These are phyloP conservation scores for Oreochromis grahami DNA, from an alignment of 2,797 vertebrate genomes.

Conservation along the genomic window DNA sequence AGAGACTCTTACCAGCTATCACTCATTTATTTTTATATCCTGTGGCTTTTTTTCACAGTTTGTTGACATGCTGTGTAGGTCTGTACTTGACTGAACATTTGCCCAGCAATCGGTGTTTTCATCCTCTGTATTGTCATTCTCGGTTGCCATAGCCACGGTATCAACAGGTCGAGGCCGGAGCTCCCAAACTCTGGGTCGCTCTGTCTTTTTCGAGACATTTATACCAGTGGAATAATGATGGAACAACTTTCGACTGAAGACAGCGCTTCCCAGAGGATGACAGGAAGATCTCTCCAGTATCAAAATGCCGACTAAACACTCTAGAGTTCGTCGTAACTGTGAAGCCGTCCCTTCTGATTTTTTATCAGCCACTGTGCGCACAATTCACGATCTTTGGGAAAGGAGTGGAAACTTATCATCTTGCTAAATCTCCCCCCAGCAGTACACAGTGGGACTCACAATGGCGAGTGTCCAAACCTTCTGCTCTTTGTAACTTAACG, in stretches of 20 bases:
- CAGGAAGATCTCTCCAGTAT: neutral
- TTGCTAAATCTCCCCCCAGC: neutral
- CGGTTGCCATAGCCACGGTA: neutral
- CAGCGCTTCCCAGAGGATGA: neutral
- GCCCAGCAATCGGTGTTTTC: neutral
- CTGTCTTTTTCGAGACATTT: neutral
- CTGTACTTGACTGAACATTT: neutral
- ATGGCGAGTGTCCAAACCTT: neutral
- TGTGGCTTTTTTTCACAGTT: fast-evolving
- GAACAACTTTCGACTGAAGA: fast-evolving
- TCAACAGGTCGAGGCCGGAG: neutral
- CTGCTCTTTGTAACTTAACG: neutral
- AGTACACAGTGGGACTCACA: neutral
- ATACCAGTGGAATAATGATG: neutral
- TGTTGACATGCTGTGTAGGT: fast-evolving
- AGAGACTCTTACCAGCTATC: neutral
- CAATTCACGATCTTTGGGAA: neutral
- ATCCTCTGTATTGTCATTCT: neutral
- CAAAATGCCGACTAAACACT: fast-evolving
- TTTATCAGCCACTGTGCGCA: neutral
- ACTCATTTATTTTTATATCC: neutral
- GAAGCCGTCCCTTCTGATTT: fast-evolving
- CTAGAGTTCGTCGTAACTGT: fast-evolving
- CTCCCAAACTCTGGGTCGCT: fast-evolving
- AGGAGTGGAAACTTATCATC: neutral